These are phyloP conservation scores for Sycophila sp. DNA, from an alignment of 1,140 invertebrate species.

Conservation along the genomic window DNA sequence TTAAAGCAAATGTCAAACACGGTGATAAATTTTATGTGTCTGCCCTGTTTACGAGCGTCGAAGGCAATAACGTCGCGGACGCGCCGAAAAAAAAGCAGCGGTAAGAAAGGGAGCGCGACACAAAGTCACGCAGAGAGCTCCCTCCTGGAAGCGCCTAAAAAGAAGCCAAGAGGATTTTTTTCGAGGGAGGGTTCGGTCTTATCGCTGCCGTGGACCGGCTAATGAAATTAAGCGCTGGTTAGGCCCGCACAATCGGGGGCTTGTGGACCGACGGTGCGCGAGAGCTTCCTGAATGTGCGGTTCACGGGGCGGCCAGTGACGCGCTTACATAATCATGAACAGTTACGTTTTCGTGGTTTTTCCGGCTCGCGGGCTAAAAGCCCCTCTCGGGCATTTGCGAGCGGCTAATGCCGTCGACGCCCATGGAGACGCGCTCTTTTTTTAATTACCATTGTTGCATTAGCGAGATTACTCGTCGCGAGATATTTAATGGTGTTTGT, in stretches of 20 bases:
- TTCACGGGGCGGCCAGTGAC: not conserved
- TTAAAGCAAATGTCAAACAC: too few species aligned
- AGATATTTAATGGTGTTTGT: not conserved
- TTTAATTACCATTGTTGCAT: not conserved
- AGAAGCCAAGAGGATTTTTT: too few species aligned
- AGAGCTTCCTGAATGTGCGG: not conserved
- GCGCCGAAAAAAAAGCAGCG: not conserved
- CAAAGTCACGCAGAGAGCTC: too few species aligned
- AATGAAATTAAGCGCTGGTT: slow-evolving; percentile 56
- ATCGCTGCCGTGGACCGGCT: slow-evolving; percentile 26
- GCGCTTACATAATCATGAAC: slow-evolving; percentile 15
- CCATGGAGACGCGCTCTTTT: too few species aligned
- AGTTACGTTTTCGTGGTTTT: slow-evolving; percentile 24
- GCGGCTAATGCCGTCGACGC: too few species aligned
- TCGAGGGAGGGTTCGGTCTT: too few species aligned
- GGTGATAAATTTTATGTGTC: too few species aligned
- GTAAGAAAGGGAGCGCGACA: not conserved
- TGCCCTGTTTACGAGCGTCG: too few species aligned
- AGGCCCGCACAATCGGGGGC: slow-evolving; percentile 46
- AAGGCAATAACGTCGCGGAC: not conserved
- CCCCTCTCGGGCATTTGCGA: not conserved
- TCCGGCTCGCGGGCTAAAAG: not conserved
- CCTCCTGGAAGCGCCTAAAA: not conserved
- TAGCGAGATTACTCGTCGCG: too few species aligned
- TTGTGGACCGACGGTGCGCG: slow-evolving; percentile 24